Evolutionary conservation across 1,140 invertebrate species (phyloP), one percentile per base, ranked within the genome.

Genomic region (Grapholita molesta): DNA sequence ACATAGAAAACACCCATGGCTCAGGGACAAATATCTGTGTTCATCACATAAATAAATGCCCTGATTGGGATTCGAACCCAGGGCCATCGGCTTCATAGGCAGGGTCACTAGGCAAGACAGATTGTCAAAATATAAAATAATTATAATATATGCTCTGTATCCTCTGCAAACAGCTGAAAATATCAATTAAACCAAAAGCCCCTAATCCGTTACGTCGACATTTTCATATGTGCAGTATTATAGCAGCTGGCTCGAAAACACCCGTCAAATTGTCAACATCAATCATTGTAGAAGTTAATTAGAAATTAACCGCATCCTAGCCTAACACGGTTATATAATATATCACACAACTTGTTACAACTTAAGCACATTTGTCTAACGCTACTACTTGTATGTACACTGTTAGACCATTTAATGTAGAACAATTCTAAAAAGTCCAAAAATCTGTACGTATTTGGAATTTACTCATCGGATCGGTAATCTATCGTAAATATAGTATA

Each of bases 221-320:
- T 32, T 61, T 28, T 30, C 25, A 61, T 7, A 30, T 61, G 12
- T 30, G 55, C 28, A 30, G 28, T 15, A 61, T 28, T 28, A 61
- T 15, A 32, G 55, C 55, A 61, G 24, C 53, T 15, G 53, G 24
- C 55, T 61, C 25, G 15, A 30, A 61, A 61, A 61, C 55, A 28
- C 55, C 55, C 55, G n/a, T 61, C 55, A 61, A 28, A 61, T 30
- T 61, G 55, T 32, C 55, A 32, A 61, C 55, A 61, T 61, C 55
- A 61, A 61, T 61, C 55, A 61, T 61, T 61, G 55, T 30, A 61
- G 24, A 61, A 61, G 25, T 61, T 61, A 61, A 61, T 61, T 61
- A 61, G 55, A 61, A 61, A 61, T 61, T 28, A 61, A 61, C 55
- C 55, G 55, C 55, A 61, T 61, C 25, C 55, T 61, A 61, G 18